Conservation (phyloP, 2,888 invertebrate genomes). For the Trachelus tabidus region DNA sequence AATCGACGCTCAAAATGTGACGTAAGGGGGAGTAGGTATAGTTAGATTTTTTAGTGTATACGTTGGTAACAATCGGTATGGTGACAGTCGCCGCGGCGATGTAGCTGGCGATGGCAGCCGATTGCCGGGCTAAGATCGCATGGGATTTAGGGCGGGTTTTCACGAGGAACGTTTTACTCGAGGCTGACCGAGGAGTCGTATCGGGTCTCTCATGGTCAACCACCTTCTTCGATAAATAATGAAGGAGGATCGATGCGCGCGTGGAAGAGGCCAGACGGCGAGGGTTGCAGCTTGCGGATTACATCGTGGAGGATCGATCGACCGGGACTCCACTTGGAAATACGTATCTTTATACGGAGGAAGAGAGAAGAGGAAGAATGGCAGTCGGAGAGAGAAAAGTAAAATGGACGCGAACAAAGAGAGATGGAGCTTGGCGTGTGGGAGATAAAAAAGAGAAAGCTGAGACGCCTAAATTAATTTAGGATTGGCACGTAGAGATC, state of each 20-base stretch:
- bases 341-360: background rate
- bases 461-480: no score
- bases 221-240: conserved; percentile 26
- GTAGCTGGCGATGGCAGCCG: conserved; percentile 35
- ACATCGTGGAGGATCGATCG: no score
- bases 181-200: conserved; percentile 8
- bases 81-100: conserved; percentile 10
- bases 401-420: no score
- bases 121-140: conserved; percentile 37
- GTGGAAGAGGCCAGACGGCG: background rate
- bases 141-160: conserved; percentile 30
- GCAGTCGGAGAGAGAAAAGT: no score
- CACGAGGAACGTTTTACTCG: conserved; percentile 12
- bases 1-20: no score
- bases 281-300: background rate
- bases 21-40: no score
- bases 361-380: background rate
- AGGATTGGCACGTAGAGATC: no score
- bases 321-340: no score
- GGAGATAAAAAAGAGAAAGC: no score
- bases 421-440: no score
- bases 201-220: conserved; percentile 29
- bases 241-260: conserved; percentile 20
- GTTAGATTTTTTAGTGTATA: no score
- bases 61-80: no score